Conservation (phyloP, 23 tunicate species). For the Botrylloides violaceus region DNA sequence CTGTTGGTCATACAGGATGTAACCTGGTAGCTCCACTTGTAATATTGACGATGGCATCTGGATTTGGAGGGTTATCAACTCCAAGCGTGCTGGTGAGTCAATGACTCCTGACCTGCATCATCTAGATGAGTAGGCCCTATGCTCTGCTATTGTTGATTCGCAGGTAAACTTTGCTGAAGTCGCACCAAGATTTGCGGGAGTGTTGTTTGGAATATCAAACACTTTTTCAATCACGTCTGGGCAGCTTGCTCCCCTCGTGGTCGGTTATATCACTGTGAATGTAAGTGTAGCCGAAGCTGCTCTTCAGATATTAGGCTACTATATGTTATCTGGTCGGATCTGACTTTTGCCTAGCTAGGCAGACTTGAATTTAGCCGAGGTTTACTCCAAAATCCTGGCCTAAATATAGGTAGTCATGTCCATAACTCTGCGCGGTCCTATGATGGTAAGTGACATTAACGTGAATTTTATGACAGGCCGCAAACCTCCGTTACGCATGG, state of each 20-base stretch:
- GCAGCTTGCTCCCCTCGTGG: conserved; percentile 51
- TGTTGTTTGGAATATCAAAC: conserved; percentile 47
- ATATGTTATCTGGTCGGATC: no score
- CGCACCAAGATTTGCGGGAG: conserved; percentile 54
- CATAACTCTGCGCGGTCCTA: no score
- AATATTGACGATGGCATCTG: conserved; percentile 37
- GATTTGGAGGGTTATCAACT: conserved; percentile 56
- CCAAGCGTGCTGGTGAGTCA: conserved; percentile 39
- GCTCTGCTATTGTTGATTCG: background rate
- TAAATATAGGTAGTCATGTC: no score
- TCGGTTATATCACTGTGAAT: conserved; percentile 44
- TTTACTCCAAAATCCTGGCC: no score
- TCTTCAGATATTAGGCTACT: no score
- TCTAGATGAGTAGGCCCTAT: background rate
- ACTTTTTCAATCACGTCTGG: conserved; percentile 49
- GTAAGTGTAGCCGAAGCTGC: no score
- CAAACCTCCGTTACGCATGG: conserved; percentile 51
- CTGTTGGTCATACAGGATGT: conserved; percentile 49
- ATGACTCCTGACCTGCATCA: no score
- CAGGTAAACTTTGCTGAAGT: conserved; percentile 55
- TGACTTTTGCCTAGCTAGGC: no score
- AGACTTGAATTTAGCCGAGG: no score
- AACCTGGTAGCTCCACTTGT: conserved; percentile 31
- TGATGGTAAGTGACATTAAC: no score
- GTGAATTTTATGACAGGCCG: conserved; percentile 9